Evolutionary conservation across 2,113 vertebrate genomes (phyloP).

Genomic region (Stegostoma tigrinum): DNA sequence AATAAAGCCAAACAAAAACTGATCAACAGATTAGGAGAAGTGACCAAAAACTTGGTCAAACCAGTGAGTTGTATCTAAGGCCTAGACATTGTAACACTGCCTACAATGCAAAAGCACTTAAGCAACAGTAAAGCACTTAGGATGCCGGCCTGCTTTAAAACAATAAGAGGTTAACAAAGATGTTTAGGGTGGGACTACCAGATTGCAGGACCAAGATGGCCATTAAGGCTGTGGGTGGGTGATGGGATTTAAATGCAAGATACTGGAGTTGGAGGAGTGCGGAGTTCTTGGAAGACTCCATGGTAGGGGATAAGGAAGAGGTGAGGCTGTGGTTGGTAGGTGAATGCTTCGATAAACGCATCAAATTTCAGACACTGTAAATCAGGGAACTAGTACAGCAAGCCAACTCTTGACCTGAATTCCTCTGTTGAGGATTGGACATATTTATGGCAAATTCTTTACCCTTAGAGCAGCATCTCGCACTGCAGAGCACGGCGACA

Average conservation of each 20-base stretch:
- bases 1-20: neutral
- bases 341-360: neutral
- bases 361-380: neutral
- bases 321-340: neutral
- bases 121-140: neutral
- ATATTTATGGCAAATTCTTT: constrained; percentile 42
- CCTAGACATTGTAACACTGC: neutral
- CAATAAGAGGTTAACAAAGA: neutral
- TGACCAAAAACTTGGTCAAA: neutral
- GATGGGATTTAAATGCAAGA: neutral
- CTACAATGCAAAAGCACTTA: neutral
- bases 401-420: neutral
- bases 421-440: neutral
- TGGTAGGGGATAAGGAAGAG: neutral
- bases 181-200: neutral
- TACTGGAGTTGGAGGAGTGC: neutral
- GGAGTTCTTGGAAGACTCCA: neutral
- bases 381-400: neutral
- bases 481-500: constrained; percentile 81
- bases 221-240: too few relatives aligned
- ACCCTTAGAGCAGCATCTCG: constrained; percentile 87
- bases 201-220: neutral
- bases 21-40: neutral
- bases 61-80: neutral
- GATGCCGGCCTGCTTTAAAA: neutral